Evolutionary conservation across 2,113 vertebrate genomes (phyloP).

Genomic region (Lampris incognitus): DNA sequence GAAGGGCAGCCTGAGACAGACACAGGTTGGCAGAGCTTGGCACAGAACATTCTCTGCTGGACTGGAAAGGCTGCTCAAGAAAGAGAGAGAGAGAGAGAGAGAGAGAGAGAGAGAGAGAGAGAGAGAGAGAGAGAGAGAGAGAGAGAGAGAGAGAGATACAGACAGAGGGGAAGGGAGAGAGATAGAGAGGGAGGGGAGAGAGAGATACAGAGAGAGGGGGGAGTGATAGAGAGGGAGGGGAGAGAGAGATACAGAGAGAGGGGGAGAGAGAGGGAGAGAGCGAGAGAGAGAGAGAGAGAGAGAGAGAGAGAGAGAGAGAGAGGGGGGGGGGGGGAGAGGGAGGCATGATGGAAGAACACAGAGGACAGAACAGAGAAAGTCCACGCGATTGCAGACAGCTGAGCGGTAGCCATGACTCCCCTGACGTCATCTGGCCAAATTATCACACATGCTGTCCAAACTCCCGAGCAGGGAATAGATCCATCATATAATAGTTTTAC

Average conservation of each 20-base stretch:
- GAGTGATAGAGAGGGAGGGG: constrained; percentile 1
- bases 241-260: constrained; percentile 33
- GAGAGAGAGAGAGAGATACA: constrained; percentile 13
- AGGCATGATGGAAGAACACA: background rate
- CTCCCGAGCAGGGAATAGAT: constrained; percentile 2
- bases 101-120: background rate
- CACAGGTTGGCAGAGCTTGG: constrained; percentile 49
- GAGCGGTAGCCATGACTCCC: constrained; percentile 56
- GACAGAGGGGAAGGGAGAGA: constrained; percentile 37
- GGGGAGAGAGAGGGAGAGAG: constrained; percentile 23
- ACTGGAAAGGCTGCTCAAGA: constrained; percentile 48
- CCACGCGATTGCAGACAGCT: constrained; percentile 56
- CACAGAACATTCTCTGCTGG: constrained; percentile 51
- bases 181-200: constrained; percentile 7
- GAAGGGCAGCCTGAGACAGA: constrained; percentile 12
- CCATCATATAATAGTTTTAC: constrained; percentile 33
- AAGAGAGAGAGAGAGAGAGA: constrained; percentile 4
- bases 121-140: constrained; percentile 38
- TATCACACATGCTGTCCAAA: constrained; percentile 16
- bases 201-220: constrained; percentile 25
- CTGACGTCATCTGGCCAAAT: constrained; percentile 55
- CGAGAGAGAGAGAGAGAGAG: background rate
- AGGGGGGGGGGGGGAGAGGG: too few species aligned
- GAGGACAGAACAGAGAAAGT: constrained; percentile 26
- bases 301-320: too few species aligned